Percentiles rank a stretch among this genome's conserved stretches.
Conservation (phyloP, 2,888 invertebrate species). For the Cacoxenus indagator region DNA sequence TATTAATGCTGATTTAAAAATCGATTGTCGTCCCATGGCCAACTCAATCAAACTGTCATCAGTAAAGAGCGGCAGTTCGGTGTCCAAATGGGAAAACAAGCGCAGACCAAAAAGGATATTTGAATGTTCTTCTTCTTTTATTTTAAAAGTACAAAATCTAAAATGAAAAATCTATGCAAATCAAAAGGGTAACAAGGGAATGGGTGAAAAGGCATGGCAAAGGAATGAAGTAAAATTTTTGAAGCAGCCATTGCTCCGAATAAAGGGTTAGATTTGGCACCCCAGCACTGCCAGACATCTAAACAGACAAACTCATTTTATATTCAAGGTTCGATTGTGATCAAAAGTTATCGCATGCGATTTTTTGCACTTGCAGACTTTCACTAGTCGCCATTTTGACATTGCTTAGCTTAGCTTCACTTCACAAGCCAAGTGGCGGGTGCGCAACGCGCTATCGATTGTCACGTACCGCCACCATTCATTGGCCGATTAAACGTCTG, state of each 20-base stretch:
- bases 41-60: conserved; percentile 63
- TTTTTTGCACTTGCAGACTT: conserved; percentile 14
- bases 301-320: conserved; percentile 60
- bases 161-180: conserved; percentile 66
- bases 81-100: not conserved
- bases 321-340: conserved; percentile 67
- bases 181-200: conserved; percentile 43
- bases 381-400: not conserved
- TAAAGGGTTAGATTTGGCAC: not conserved
- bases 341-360: conserved; percentile 67
- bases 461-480: conserved; percentile 4
- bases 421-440: not conserved
- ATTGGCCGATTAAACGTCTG: conserved; percentile 9
- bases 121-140: conserved; percentile 33
- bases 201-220: conserved; percentile 21
- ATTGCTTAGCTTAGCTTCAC: not conserved
- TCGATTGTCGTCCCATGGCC: conserved; percentile 47
- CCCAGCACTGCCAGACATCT: not conserved
- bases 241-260: not conserved
- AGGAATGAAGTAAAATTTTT: too few relatives aligned
- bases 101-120: not conserved
- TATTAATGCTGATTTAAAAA: conserved; percentile 54
- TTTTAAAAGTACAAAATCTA: conserved; percentile 45
- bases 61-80: conserved; percentile 31
- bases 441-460: too few relatives aligned